Evolutionary conservation across 1,140 invertebrate species (phyloP).

Genomic region (Temnothorax curvispinosus): DNA sequence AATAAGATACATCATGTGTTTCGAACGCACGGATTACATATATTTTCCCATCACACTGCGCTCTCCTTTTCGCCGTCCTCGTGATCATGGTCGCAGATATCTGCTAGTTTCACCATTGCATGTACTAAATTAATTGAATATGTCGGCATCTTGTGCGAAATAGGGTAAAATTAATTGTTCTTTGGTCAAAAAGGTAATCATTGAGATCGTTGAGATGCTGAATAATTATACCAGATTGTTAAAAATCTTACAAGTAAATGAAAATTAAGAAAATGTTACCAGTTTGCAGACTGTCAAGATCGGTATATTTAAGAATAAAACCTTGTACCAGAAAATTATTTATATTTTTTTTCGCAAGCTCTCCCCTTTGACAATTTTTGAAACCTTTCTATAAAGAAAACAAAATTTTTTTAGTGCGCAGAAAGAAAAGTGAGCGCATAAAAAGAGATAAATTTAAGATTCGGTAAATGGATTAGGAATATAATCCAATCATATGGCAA

Average conservation of each 20-base stretch:
- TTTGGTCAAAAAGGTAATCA: too few relatives aligned
- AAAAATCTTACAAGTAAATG: background rate
- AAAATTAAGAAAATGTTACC: background rate
- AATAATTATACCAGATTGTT: background rate
- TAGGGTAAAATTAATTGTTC: background rate
- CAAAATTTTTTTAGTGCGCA: background rate
- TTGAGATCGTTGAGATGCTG: background rate
- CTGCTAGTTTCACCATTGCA: slow-evolving; percentile 49
- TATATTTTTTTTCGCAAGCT: background rate
- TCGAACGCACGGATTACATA: slow-evolving; percentile 35
- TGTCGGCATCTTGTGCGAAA: background rate
- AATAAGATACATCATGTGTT: slow-evolving; percentile 64
- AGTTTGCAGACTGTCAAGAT: background rate
- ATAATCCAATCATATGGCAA: background rate
- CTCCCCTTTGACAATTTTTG: background rate
- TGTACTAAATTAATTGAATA: background rate
- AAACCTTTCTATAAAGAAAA: background rate
- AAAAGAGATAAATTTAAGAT: background rate
- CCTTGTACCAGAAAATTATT: background rate
- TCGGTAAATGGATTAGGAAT: background rate
- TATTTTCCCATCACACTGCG: slow-evolving; percentile 30
- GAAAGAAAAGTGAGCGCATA: background rate
- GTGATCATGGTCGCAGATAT: slow-evolving; percentile 66
- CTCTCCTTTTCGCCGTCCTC: slow-evolving; percentile 4
- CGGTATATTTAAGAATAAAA: background rate